These are phyloP conservation scores for Phortica magna DNA, from an alignment of 2,888 invertebrate genomes.

Conservation along the genomic window DNA sequence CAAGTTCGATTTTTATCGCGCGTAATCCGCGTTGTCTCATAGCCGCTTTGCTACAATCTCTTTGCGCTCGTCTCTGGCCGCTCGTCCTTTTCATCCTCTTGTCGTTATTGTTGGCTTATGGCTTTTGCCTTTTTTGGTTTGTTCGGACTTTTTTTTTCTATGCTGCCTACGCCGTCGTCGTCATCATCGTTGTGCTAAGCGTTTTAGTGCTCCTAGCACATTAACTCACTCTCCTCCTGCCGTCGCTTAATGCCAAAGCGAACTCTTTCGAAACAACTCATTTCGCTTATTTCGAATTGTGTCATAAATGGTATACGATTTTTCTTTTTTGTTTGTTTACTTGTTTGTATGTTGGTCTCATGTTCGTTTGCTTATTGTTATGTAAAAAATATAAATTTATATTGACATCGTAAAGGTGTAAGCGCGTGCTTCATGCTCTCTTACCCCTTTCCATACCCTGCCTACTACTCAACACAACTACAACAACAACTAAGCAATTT, in stretches of 20 bases:
- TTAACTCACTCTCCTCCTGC: not conserved
- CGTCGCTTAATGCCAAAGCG: not conserved
- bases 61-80: not conserved
- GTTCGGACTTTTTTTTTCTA: not conserved
- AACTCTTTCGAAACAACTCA: not conserved
- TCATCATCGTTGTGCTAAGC: constrained; percentile 11
- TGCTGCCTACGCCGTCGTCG: not conserved
- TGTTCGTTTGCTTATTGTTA: not conserved
- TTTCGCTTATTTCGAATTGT: not conserved
- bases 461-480: not conserved
- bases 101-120: constrained; percentile 25
- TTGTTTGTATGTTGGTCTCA: not conserved
- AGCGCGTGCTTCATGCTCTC: not conserved
- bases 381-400: constrained; percentile 53
- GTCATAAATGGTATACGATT: constrained; percentile 1
- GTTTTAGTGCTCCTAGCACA: constrained; percentile 3
- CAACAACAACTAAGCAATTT: constrained; percentile 15
- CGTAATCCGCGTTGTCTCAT: constrained; percentile 15
- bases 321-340: not conserved
- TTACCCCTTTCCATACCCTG: not conserved
- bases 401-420: constrained; percentile 72
- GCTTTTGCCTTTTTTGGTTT: not conserved
- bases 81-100: not conserved
- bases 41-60: constrained; percentile 4
- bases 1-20: constrained; percentile 70